Percentiles rank a stretch among this genome's conserved stretches.
These are phyloP conservation scores for Monochamus alternatus DNA, from an alignment of 2,888 invertebrate genomes.

Conservation along the genomic window DNA sequence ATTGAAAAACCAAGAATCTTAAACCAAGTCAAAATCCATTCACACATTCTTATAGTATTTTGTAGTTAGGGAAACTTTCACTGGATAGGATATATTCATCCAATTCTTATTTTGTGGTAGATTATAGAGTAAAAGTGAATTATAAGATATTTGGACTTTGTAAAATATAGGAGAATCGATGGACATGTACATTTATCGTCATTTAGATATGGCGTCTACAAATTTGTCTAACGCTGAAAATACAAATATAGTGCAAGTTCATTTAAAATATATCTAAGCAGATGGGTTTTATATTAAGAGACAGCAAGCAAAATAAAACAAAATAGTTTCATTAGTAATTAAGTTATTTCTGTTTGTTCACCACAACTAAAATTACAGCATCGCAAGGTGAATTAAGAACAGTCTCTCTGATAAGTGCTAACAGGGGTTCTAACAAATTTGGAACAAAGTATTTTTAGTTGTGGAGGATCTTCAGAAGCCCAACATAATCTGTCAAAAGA, in stretches of 20 bases:
- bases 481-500: constrained; percentile 21
- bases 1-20: constrained; percentile 44
- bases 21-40: constrained; percentile 8
- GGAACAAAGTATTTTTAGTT: constrained; percentile 28
- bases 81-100: neutral
- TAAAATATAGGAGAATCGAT: neutral
- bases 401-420: neutral
- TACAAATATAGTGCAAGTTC: constrained; percentile 31
- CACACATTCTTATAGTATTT: constrained; percentile 32
- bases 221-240: constrained; percentile 24
- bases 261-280: constrained; percentile 23
- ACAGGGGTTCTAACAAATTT: constrained; percentile 19
- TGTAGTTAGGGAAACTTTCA: constrained; percentile 23
- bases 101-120: neutral
- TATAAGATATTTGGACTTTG: neutral
- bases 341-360: constrained; percentile 37
- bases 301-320: constrained; percentile 3
- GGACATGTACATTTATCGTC: neutral
- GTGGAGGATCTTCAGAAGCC: constrained; percentile 17
- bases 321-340: constrained; percentile 21
- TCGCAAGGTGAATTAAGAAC: constrained; percentile 23
- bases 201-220: neutral
- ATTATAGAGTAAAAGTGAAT: neutral
- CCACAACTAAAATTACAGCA: constrained; percentile 34
- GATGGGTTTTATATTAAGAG: constrained; percentile 14